These are phyloP conservation scores for Zeugodacus cucurbitae DNA, from an alignment of 1,140 invertebrate genomes.

Conservation along the genomic window DNA sequence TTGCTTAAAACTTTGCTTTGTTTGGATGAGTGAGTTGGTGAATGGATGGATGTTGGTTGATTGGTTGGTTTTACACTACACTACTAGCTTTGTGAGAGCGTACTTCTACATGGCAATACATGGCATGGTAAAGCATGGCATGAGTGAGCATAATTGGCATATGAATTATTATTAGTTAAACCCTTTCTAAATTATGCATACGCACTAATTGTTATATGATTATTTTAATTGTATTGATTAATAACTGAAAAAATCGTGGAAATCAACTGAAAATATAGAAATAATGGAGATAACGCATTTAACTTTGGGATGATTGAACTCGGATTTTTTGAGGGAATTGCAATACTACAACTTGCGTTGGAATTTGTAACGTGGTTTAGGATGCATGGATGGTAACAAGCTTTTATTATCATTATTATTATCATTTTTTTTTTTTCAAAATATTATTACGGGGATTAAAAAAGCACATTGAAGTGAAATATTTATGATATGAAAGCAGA, in stretches of 20 bases:
- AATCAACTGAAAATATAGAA: background rate
- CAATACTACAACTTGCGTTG: background rate
- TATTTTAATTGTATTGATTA: background rate
- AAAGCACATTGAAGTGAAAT: background rate
- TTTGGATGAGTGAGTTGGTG: constrained; percentile 13
- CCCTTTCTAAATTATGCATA: constrained; percentile 5
- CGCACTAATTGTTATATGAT: background rate
- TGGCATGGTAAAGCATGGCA: constrained; percentile 3
- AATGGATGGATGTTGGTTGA: constrained; percentile 15
- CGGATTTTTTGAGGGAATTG: background rate
- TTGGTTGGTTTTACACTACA: background rate
- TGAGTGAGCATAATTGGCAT: background rate
- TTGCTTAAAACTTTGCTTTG: background rate
- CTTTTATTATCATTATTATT: background rate
- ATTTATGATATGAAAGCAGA: background rate
- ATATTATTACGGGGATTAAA: background rate
- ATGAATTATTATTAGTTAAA: background rate
- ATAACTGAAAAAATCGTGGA: constrained; percentile 1
- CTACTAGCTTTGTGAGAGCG: constrained; percentile 21
- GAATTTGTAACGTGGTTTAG: background rate
- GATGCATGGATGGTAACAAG: background rate
- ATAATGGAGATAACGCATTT: background rate
- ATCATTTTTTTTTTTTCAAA: background rate
- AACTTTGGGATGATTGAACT: background rate
- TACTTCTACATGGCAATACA: background rate